Evolutionary conservation across 2,888 invertebrate genomes (phyloP).

Genomic region (Brenthis ino): DNA sequence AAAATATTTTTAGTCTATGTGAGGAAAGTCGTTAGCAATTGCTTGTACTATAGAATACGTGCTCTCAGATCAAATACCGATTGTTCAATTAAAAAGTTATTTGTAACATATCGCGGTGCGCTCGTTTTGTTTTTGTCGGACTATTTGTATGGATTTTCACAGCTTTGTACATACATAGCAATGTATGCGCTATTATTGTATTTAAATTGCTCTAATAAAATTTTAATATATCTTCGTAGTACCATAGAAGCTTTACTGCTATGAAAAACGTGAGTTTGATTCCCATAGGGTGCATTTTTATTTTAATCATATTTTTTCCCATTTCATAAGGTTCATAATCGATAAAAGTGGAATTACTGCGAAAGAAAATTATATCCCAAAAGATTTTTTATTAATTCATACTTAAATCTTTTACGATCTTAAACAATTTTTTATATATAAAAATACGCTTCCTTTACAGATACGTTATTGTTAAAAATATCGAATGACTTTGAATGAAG

Average conservation of each 20-base stretch:
- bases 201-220: neutral
- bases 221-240: neutral
- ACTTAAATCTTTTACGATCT: too few relatives aligned
- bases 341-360: too few relatives aligned
- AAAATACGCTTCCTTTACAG: neutral
- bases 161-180: conserved; percentile 2
- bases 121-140: neutral
- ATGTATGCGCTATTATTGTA: neutral
- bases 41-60: conserved; percentile 3
- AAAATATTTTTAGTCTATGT: too few relatives aligned
- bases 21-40: too few relatives aligned
- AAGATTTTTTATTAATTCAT: too few relatives aligned
- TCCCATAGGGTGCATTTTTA: too few relatives aligned
- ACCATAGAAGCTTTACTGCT: too few relatives aligned
- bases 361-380: too few relatives aligned
- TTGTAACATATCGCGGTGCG: conserved; percentile 12
- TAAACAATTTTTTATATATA: too few relatives aligned
- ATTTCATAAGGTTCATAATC: too few relatives aligned
- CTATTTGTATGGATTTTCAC: conserved; percentile 11
- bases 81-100: conserved; percentile 22
- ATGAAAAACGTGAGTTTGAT: too few relatives aligned
- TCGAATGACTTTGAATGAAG: conserved; percentile 9
- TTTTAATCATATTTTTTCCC: too few relatives aligned
- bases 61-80: conserved; percentile 17
- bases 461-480: neutral